Evolutionary conservation across 2,113 vertebrate genomes (phyloP).

Genomic region (Macquaria australasica): DNA sequence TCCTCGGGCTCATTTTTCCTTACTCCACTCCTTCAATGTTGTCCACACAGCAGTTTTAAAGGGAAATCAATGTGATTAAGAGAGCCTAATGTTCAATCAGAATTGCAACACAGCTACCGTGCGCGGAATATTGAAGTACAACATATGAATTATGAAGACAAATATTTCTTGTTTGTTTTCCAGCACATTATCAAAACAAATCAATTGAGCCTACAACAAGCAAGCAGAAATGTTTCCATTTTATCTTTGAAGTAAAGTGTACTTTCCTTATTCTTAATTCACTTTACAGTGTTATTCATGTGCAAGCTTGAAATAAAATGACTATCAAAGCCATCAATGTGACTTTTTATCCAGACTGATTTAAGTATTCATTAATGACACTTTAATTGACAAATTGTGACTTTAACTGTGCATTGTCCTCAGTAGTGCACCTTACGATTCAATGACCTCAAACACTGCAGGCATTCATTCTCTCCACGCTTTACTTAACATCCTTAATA

Average conservation of each 20-base stretch:
- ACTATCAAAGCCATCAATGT: conserved; percentile 17
- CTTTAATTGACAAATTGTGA: background rate
- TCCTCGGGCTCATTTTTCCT: conserved; percentile 1
- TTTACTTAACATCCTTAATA: background rate
- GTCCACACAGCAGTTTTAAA: conserved; percentile 6
- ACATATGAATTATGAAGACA: conserved; percentile 20
- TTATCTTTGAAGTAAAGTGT: conserved; percentile 19
- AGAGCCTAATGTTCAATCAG: conserved; percentile 12
- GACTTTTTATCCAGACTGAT: background rate
- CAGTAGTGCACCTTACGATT: too few relatives aligned
- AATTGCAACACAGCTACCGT: conserved; percentile 13
- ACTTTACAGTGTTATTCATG: conserved; percentile 20
- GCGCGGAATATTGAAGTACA: conserved; percentile 54
- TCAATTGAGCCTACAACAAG: background rate
- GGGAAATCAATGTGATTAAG: background rate
- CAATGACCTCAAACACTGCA: background rate
- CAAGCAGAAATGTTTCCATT: conserved; percentile 5
- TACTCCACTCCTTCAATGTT: background rate
- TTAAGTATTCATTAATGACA: background rate
- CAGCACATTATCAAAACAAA: conserved; percentile 15
- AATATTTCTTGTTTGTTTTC: conserved; percentile 30
- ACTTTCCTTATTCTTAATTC: conserved; percentile 12
- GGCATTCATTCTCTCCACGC: background rate
- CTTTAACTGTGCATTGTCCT: background rate
- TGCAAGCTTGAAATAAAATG: conserved; percentile 60